Base-by-base conservation (phyloP, 92 coral and sea anemone genomes). In the Porites rus region DNA sequence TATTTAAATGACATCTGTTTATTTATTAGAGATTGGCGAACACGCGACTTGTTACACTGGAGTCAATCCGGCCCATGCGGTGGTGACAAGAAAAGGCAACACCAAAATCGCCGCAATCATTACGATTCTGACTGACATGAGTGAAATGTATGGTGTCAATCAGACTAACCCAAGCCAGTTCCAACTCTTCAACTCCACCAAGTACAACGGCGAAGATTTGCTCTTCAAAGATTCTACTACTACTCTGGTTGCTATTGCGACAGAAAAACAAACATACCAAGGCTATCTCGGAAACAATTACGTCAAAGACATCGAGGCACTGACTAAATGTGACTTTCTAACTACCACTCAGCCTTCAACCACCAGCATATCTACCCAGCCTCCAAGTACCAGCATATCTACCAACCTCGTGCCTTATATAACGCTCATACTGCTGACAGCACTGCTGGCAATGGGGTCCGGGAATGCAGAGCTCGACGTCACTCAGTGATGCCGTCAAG, bases 181-280 rank as follows among this genome's bases (percentile, higher is more conserved):
- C 84, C 78, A 70, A 31, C 86, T 91, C 3, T 91, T 91, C 62
- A 68, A 70, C 83, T 91, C 93, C 28, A 69, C 67, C 0, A 72
- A 53, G 46, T 91, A 87, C 65, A 22, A 60, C 76, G 59, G 54
- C 3, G 38, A 10, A 5, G 50, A 91, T 52, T 61, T 91, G 76
- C 50, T 91, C 11, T 91, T 91, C 68, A 83, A 72, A 21, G 94
- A 91, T 58, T 75, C 91, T 54, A 17, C 94, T n/a, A 91, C 68
- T 8, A 59, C 25, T 10, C 65, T 91, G 65, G 54, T 20, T 18
- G 92, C 50, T n/a, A 65, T 86, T 13, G 10, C 52, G 5, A 14
- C 4, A 20, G 65, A 19, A 6, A 65, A 76, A n/a, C 84, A 73
- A 22, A 81, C 76, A 11, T 80, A 75, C 56, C 7, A 19, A 62